These are phyloP conservation scores for Calameuta idolon DNA, from an alignment of 2,888 invertebrate genomes.

Conservation along the genomic window DNA sequence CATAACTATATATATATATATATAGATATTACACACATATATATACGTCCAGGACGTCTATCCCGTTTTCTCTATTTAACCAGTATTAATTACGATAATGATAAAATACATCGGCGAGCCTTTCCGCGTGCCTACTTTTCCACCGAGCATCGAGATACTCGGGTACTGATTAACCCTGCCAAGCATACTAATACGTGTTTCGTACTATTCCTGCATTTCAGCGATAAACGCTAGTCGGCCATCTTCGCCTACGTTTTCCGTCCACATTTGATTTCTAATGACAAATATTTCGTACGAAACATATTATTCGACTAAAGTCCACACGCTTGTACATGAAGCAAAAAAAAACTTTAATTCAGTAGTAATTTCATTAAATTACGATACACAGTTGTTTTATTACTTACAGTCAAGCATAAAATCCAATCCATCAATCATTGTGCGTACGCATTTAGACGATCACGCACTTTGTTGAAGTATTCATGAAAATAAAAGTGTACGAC, in stretches of 20 bases:
- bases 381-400: background rate
- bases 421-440: background rate
- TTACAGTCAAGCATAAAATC: background rate
- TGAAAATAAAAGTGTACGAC: background rate
- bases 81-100: background rate
- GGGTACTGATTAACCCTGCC: background rate
- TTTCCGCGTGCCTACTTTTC: background rate
- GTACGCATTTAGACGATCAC: background rate
- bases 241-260: background rate
- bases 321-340: background rate
- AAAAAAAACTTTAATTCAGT: background rate
- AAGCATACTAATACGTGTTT: background rate
- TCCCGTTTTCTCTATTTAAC: constrained; percentile 27
- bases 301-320: background rate
- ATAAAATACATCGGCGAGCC: background rate
- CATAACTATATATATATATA: background rate
- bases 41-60: constrained; percentile 14
- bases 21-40: background rate
- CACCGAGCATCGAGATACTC: background rate
- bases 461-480: background rate
- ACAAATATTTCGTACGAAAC: background rate
- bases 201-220: background rate
- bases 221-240: background rate
- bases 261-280: background rate
- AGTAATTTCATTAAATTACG: background rate